These are phyloP conservation scores for Platysternon megacephalum DNA, from an alignment of 2,113 vertebrate species.

Conservation along the genomic window DNA sequence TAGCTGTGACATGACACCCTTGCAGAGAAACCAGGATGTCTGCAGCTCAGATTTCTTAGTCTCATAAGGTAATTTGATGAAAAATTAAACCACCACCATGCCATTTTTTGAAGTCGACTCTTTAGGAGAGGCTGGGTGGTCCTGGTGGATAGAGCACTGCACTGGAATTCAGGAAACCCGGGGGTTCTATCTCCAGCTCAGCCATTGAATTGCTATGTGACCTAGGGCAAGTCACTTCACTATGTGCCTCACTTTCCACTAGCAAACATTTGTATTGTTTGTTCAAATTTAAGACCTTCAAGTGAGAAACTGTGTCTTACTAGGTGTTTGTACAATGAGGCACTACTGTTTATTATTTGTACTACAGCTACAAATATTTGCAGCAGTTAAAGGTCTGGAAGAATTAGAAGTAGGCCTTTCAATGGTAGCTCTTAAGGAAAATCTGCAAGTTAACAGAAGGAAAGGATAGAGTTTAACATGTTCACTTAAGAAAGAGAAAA, in stretches of 20 bases:
- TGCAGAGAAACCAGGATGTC: background rate
- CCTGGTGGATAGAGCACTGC: background rate
- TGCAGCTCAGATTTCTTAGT: background rate
- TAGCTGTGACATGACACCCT: fast-evolving
- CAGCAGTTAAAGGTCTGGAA: fast-evolving
- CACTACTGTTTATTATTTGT: fast-evolving
- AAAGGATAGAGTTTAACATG: background rate
- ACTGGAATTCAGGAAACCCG: background rate
- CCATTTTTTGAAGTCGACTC: background rate
- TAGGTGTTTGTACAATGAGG: fast-evolving
- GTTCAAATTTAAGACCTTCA: background rate
- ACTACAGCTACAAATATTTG: fast-evolving
- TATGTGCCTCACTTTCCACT: background rate
- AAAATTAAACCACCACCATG: background rate
- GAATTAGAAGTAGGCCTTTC: background rate
- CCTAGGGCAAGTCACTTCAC: background rate
- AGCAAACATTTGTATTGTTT: background rate
- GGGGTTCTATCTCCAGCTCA: background rate
- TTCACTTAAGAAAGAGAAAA: background rate
- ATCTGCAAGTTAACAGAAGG: background rate
- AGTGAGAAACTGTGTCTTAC: background rate
- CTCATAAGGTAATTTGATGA: background rate
- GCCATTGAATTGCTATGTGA: background rate
- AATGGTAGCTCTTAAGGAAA: background rate
- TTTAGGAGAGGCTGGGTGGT: background rate